Evolutionary conservation across 2,113 vertebrate species (phyloP).

Genomic region (Eublepharis macularius): DNA sequence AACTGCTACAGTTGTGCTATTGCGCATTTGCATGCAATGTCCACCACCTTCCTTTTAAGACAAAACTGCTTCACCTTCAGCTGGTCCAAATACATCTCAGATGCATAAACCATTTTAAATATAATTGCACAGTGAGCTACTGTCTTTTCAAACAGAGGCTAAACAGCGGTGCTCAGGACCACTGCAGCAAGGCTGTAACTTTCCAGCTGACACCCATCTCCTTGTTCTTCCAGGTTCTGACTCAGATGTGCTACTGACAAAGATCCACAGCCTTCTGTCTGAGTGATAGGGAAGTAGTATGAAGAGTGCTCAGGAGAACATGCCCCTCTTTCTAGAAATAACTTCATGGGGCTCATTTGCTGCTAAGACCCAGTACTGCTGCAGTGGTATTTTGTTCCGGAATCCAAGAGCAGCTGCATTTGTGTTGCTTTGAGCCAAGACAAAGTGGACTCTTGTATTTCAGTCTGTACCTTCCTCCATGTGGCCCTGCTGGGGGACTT

Average conservation of each 20-base stretch:
- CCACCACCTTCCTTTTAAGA: background rate
- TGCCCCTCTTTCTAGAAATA: background rate
- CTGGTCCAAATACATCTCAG: background rate
- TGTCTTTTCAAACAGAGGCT: constrained; percentile 8
- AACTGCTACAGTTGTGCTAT: background rate
- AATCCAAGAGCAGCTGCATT: background rate
- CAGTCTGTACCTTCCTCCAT: background rate
- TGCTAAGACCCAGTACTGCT: background rate
- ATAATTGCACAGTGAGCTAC: background rate
- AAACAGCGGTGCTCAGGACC: fast-evolving
- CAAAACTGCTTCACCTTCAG: background rate
- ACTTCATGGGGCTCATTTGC: no score
- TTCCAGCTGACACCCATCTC: background rate
- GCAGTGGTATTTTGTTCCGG: background rate
- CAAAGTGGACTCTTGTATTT: background rate
- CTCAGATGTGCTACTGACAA: constrained; percentile 73
- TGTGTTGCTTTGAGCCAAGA: no score
- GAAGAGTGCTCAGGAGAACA: background rate
- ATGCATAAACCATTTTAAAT: constrained; percentile 13
- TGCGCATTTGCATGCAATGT: background rate
- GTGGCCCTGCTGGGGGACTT: background rate
- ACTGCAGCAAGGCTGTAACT: no score
- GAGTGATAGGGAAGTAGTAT: constrained; percentile 59
- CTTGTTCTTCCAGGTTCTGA: constrained; percentile 65
- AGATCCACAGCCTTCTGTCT: constrained; percentile 71